A percentile compares a stretch with the other conserved stretches of the same genome.
These are phyloP conservation scores for Forpus xanthops DNA, from an alignment of 2,797 vertebrate species.

Conservation along the genomic window DNA sequence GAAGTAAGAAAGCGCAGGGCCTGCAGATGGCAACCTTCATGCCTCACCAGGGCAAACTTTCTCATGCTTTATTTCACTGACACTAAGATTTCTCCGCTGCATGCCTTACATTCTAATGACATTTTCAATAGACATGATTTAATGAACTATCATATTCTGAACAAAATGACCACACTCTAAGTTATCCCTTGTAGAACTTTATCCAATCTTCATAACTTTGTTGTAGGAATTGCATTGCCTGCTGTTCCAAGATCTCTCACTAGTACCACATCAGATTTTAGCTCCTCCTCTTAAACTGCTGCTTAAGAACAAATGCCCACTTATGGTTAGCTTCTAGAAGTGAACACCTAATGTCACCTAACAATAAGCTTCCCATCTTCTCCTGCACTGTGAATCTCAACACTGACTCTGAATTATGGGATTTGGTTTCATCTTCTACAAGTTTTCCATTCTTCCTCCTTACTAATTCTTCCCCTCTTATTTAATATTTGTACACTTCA, in stretches of 20 bases:
- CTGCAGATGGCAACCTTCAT: not conserved
- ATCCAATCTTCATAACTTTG: not conserved
- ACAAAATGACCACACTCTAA: not conserved
- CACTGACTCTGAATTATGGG: not conserved
- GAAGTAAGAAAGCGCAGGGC: not conserved
- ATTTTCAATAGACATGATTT: not conserved
- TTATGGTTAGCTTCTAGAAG: not conserved
- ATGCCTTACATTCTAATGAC: not conserved
- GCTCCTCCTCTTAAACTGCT: not conserved
- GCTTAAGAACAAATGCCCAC: not conserved
- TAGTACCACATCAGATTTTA: not conserved
- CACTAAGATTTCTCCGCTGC: not conserved
- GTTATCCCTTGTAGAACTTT: not conserved
- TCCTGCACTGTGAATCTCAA: not conserved
- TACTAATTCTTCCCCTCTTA: not conserved
- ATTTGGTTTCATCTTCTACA: not conserved
- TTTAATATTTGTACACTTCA: not conserved
- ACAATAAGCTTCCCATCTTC: not conserved
- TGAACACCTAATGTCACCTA: not conserved
- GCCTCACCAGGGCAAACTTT: not conserved
- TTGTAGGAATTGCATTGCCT: not conserved
- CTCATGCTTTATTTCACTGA: conserved; percentile 6
- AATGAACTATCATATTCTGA: not conserved
- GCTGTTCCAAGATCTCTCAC: not conserved
- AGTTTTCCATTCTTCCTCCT: not conserved